These are phyloP conservation scores for Tragelaphus strepsiceros DNA, from an alignment of 2,113 vertebrate genomes.

Conservation along the genomic window DNA sequence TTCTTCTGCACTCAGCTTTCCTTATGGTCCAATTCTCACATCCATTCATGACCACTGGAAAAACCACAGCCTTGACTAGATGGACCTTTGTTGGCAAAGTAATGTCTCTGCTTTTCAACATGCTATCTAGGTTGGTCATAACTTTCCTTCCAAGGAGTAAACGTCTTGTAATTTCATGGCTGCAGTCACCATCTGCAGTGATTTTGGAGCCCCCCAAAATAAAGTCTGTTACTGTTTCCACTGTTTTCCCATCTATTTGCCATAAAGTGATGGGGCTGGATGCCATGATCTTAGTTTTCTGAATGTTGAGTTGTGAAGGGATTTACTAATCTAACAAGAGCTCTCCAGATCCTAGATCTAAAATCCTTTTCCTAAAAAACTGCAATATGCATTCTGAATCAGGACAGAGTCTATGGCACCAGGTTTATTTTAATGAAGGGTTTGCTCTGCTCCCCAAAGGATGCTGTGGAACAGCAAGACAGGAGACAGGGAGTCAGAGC, in stretches of 20 bases:
- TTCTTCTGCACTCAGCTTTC: not conserved
- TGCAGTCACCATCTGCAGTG: not conserved
- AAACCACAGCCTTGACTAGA: not conserved
- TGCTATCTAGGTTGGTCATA: not conserved
- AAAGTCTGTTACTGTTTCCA: not conserved
- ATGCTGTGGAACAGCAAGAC: not conserved
- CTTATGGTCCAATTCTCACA: not conserved
- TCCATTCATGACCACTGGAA: not conserved
- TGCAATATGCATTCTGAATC: not conserved
- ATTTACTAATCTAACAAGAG: not conserved
- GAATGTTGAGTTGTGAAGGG: not conserved
- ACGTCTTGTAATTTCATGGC: not conserved
- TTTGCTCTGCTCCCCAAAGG: not conserved
- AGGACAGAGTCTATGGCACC: not conserved
- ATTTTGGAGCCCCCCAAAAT: not conserved
- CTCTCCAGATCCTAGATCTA: not conserved
- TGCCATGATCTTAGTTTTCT: not conserved
- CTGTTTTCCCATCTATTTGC: not conserved
- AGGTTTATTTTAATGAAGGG: not conserved
- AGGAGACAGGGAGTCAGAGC: rapidly evolving
- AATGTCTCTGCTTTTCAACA: not conserved
- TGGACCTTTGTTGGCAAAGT: not conserved
- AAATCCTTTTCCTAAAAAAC: not conserved
- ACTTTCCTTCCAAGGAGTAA: not conserved
- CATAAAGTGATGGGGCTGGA: not conserved